Percentiles rank a stretch among this genome's conserved stretches.
Evolutionary conservation across 2,888 invertebrate genomes (phyloP).

Genomic region (Philereme transversata): DNA sequence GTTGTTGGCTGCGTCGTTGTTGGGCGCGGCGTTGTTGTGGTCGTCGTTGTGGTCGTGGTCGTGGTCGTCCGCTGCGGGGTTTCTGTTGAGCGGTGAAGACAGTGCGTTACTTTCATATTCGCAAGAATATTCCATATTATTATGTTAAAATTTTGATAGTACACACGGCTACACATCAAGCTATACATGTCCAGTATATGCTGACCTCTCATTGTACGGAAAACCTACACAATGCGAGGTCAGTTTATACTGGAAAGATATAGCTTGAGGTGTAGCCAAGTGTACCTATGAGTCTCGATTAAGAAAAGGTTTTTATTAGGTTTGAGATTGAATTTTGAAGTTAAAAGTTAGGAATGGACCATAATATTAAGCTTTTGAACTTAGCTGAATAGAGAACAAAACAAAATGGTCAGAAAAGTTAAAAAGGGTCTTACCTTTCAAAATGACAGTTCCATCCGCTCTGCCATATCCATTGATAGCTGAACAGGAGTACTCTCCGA

Average conservation of each 20-base stretch:
- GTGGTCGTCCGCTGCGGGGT: constrained; percentile 74
- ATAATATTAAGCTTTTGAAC: background rate
- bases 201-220: no score
- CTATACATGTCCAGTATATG: no score
- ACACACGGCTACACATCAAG: no score
- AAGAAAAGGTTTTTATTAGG: no score
- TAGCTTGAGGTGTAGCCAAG: no score
- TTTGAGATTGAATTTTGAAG: no score
- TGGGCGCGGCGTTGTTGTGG: constrained; percentile 64
- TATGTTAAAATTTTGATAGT: background rate
- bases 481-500: constrained; percentile 91
- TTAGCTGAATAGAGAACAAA: background rate
- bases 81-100: constrained; percentile 62
- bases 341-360: no score
- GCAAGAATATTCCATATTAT: background rate
- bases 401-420: background rate
- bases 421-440: constrained; percentile 86
- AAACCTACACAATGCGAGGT: no score
- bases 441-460: constrained; percentile 88
- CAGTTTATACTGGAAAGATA: no score
- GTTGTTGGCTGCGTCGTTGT: constrained; percentile 60
- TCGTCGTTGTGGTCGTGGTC: constrained; percentile 71
- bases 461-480: constrained; percentile 92
- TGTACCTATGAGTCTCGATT: no score
- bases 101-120: constrained; percentile 22